These are phyloP conservation scores for Aproaerema taeniolella DNA, from an alignment of 2,888 invertebrate species.

Conservation along the genomic window DNA sequence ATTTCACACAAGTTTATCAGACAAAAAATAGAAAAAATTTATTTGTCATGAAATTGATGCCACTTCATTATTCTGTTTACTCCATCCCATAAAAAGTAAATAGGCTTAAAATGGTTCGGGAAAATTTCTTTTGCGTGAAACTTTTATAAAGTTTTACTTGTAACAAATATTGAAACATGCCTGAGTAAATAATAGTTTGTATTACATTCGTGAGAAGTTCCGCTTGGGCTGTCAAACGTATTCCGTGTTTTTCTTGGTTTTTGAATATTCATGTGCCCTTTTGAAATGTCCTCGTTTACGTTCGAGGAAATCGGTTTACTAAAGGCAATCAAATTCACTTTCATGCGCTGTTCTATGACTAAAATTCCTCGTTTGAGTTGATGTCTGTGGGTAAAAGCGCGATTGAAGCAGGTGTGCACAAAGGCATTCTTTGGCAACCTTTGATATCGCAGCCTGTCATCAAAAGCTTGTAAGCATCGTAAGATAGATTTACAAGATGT, in stretches of 20 bases:
- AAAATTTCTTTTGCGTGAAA: too few species aligned
- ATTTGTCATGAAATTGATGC: too few species aligned
- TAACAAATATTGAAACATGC: too few species aligned
- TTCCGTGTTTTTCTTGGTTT: conserved; percentile 3
- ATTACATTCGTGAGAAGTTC: background rate
- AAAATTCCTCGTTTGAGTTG: background rate
- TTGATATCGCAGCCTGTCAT: background rate
- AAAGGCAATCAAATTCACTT: background rate
- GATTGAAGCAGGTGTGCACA: background rate
- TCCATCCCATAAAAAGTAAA: too few species aligned
- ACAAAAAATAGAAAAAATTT: too few species aligned
- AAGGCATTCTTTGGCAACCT: background rate
- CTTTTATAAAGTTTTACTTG: too few species aligned
- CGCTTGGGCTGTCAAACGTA: background rate
- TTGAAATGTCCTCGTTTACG: background rate
- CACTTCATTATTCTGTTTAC: too few species aligned
- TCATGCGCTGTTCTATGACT: background rate
- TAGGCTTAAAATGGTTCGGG: too few species aligned
- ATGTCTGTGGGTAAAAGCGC: too few species aligned
- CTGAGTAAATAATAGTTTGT: background rate
- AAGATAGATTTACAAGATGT: too few species aligned
- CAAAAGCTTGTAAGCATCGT: background rate
- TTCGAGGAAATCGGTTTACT: background rate
- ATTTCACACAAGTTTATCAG: too few species aligned
- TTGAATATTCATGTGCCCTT: conserved; percentile 9